phyloP scores from a whole-genome alignment of 2,888 invertebrate species.

The Volucella zonaria region DNA sequence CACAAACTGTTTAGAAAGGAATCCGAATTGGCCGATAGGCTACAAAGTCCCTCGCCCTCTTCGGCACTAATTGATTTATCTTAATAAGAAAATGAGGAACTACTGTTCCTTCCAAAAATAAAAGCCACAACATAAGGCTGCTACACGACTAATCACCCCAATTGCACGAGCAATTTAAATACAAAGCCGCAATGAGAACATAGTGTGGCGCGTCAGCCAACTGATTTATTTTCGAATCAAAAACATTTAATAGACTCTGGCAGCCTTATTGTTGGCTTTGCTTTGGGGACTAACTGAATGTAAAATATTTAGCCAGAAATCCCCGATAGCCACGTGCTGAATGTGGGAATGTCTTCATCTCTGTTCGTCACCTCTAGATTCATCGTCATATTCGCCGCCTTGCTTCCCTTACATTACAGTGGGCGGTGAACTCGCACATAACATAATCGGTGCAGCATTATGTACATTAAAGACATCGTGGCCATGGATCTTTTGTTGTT shows the following conservation, averaged over 20 bases:
- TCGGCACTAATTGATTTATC: constrained; percentile 45
- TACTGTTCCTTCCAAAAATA: constrained; percentile 28
- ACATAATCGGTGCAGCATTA: constrained; percentile 48
- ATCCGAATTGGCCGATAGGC: not conserved
- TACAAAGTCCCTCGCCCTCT: not conserved
- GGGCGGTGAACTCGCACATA: constrained; percentile 50
- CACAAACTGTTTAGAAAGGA: not conserved
- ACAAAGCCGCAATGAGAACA: constrained; percentile 12
- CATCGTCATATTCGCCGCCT: constrained; percentile 25
- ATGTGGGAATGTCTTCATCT: constrained; percentile 23
- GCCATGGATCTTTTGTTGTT: constrained; percentile 39
- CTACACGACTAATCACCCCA: constrained; percentile 30
- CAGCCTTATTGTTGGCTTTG: constrained; percentile 41
- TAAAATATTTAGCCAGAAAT: not conserved
- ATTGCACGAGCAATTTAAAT: constrained; percentile 25
- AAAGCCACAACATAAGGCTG: constrained; percentile 12
- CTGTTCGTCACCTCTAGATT: constrained; percentile 32
- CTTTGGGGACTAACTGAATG: constrained; percentile 29
- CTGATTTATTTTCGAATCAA: constrained; percentile 61
- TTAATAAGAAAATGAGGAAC: constrained; percentile 39
- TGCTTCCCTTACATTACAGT: constrained; percentile 19
- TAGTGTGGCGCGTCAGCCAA: constrained; percentile 25
- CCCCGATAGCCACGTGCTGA: constrained; percentile 42
- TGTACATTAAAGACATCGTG: not conserved
- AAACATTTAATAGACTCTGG: not conserved